These are phyloP conservation scores for Achlya flavicornis DNA, from an alignment of 2,888 invertebrate species.

Conservation along the genomic window DNA sequence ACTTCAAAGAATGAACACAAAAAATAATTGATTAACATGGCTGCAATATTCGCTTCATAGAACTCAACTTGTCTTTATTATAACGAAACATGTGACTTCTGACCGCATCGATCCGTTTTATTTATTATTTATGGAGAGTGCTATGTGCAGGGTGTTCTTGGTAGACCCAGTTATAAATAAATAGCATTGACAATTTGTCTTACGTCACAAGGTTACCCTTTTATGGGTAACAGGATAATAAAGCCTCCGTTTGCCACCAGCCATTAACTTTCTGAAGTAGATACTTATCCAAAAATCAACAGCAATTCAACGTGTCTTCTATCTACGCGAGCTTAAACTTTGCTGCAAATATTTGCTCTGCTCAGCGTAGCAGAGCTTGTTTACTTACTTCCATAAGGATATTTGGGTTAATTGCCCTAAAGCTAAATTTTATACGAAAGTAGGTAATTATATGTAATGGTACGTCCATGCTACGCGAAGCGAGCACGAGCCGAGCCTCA, in stretches of 20 bases:
- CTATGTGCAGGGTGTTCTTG: background rate
- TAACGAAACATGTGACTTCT: background rate
- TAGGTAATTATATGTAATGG: too few relatives aligned
- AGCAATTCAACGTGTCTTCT: background rate
- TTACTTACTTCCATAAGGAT: too few relatives aligned
- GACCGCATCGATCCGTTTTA: background rate
- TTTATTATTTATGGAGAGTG: background rate
- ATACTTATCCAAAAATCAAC: background rate
- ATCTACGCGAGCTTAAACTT: background rate
- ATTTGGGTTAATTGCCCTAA: too few relatives aligned
- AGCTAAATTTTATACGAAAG: too few relatives aligned
- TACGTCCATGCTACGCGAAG: too few relatives aligned
- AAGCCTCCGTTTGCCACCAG: too few relatives aligned
- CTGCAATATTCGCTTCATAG: background rate
- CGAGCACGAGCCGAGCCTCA: too few relatives aligned
- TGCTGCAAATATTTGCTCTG: too few relatives aligned
- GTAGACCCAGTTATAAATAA: background rate
- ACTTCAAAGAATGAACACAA: too few relatives aligned
- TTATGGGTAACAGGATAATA: too few relatives aligned
- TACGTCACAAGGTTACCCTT: too few relatives aligned
- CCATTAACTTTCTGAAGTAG: background rate
- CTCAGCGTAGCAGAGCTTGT: background rate
- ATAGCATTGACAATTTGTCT: too few relatives aligned
- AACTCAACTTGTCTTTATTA: background rate
- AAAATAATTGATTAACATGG: background rate